Evolutionary conservation across 2,888 invertebrate genomes (phyloP).

Genomic region (Athalia cordata): DNA sequence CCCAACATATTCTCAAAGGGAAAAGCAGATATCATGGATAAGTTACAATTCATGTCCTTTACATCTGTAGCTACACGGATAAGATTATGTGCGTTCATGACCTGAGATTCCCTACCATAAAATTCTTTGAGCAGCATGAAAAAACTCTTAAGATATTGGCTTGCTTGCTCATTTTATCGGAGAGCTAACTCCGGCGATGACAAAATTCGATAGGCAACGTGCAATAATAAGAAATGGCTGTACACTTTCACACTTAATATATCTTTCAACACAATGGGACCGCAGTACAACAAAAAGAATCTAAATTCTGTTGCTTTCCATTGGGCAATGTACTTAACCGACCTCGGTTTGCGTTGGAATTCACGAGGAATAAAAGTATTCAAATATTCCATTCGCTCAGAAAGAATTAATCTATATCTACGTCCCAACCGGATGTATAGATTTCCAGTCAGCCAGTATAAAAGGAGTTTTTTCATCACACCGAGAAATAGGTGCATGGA

Average conservation of each 20-base stretch:
- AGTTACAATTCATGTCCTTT: not conserved
- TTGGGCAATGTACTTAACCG: not conserved
- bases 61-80: not conserved
- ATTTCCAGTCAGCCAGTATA: not conserved
- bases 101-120: not conserved
- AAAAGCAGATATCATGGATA: not conserved
- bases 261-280: not conserved
- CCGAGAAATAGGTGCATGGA: slow-evolving; percentile 49
- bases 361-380: not conserved
- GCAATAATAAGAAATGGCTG: not conserved
- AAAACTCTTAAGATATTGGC: not conserved
- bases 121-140: not conserved
- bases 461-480: slow-evolving; percentile 28
- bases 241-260: not conserved
- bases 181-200: not conserved
- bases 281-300: not conserved
- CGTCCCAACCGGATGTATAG: not conserved
- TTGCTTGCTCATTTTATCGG: not conserved
- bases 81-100: not conserved
- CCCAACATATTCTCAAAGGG: slow-evolving; percentile 4
- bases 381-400: not conserved
- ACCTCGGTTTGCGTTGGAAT: slow-evolving; percentile 2
- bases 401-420: not conserved
- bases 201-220: not conserved
- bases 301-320: slow-evolving; percentile 4